phyloP scores from a whole-genome alignment of 2,888 invertebrate genomes.

The Agonum fuliginosum region DNA sequence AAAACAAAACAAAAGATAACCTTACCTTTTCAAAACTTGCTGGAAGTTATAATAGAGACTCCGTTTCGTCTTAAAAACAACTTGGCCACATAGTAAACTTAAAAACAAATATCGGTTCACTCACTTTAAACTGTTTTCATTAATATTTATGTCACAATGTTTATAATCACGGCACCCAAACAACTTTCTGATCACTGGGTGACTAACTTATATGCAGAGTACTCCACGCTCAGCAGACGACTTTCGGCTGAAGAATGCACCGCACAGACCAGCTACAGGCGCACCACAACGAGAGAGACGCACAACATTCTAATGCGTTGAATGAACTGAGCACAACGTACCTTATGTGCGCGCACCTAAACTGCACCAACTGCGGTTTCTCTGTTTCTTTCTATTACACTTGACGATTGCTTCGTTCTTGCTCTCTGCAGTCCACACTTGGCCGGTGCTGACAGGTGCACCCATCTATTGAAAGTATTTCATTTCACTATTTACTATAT shows the following conservation, averaged over 20 bases:
- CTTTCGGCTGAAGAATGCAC: slow-evolving; percentile 53
- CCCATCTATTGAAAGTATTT: slow-evolving; percentile 55
- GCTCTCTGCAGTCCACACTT: not conserved
- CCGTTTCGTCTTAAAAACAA: slow-evolving; percentile 34
- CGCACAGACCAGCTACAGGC: slow-evolving; percentile 36
- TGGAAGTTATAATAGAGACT: slow-evolving; percentile 20
- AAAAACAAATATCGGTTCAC: slow-evolving; percentile 16
- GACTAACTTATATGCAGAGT: slow-evolving; percentile 24
- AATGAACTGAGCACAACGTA: slow-evolving; percentile 43
- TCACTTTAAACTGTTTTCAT: slow-evolving; percentile 46
- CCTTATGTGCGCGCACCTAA: slow-evolving; percentile 17
- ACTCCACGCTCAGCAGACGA: not conserved
- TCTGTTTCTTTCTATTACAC: slow-evolving; percentile 30
- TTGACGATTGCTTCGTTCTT: not conserved
- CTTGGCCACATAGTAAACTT: slow-evolving; percentile 33
- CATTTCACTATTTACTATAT: slow-evolving; percentile 13
- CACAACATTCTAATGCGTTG: slow-evolving; percentile 40
- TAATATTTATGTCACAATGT: slow-evolving; percentile 26
- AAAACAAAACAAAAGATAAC: slow-evolving; percentile 56
- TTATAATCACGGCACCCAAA: slow-evolving; percentile 40
- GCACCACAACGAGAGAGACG: slow-evolving; percentile 40
- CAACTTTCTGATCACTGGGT: slow-evolving; percentile 40
- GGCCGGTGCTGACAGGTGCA: slow-evolving; percentile 52
- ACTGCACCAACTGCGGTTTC: not conserved
- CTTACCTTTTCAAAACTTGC: slow-evolving; percentile 57